These are phyloP conservation scores for human (Homo sapiens) DNA, from an alignment of 2,113 vertebrate species.

Conservation along the genomic window GRCh38 chr2:8003001-8003500, in stretches of 20 bases:
- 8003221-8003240: background rate
- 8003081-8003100: background rate
- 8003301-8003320: background rate
- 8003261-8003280: rapidly evolving
- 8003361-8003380: background rate
- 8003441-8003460: background rate
- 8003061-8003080: background rate
- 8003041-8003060: background rate
- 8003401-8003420: rapidly evolving
- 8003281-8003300: background rate
- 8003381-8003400: background rate
- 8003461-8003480: background rate
- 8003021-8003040: background rate
- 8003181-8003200: rapidly evolving
- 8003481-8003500: background rate
- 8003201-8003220: background rate
- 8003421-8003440: rapidly evolving
- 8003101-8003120: background rate
- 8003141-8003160: background rate
- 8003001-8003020: background rate
- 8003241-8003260: background rate
- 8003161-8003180: background rate
- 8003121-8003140: background rate
- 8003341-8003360: background rate
- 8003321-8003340: background rate